A percentile compares a stretch with the other conserved stretches of the same genome.
Evolutionary conservation across 2,797 vertebrate genomes (phyloP).

Genomic region (Geotrypetes seraphini): DNA sequence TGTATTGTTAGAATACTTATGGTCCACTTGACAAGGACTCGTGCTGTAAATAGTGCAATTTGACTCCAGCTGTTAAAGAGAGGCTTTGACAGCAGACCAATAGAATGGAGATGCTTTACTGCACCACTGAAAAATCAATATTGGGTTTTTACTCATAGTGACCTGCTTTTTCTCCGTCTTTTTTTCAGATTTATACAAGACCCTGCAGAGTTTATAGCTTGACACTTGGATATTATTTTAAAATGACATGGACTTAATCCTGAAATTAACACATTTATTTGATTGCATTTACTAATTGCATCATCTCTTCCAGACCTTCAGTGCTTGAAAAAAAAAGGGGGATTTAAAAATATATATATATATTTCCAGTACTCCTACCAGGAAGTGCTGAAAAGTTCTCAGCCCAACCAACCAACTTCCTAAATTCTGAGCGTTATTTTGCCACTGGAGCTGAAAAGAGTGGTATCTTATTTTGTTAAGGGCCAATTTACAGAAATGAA

Average conservation of each 20-base stretch:
- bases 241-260: constrained; percentile 18
- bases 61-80: constrained; percentile 97
- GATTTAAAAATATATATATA: neutral
- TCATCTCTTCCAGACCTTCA: too few relatives aligned
- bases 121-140: constrained; percentile 93
- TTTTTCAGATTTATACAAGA: constrained; percentile 57
- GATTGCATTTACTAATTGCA: too few relatives aligned
- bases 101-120: constrained; percentile 76
- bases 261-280: constrained; percentile 14
- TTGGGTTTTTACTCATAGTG: constrained; percentile 78
- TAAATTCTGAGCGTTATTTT: too few relatives aligned
- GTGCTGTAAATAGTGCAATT: constrained; percentile 97
- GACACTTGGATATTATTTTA: constrained; percentile 45
- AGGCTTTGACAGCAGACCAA: constrained; percentile 91
- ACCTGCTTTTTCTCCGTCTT: constrained; percentile 74
- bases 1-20: constrained; percentile 68
- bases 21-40: constrained; percentile 77
- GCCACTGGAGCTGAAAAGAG: too few relatives aligned
- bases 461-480: too few relatives aligned
- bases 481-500: too few relatives aligned
- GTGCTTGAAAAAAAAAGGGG: constrained; percentile 2
- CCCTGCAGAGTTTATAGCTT: constrained; percentile 38
- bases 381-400: too few relatives aligned
- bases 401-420: too few relatives aligned
- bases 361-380: constrained; percentile 1